Percentiles rank a stretch among this genome's conserved stretches.
These are phyloP conservation scores for Bactericera cockerelli DNA, from an alignment of 1,140 invertebrate genomes.

Conservation along the genomic window DNA sequence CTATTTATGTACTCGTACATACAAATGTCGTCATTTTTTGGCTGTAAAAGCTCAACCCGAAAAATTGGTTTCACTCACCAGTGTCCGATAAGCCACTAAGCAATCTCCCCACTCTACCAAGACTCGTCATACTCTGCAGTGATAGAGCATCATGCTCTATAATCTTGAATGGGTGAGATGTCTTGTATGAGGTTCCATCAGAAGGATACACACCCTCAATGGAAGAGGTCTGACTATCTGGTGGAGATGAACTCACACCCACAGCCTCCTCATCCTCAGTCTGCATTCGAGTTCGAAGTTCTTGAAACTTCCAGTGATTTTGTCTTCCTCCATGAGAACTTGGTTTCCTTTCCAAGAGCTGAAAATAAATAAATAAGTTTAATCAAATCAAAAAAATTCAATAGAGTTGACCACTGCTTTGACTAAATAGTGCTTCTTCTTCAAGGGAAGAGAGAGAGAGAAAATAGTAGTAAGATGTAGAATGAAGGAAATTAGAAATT, in stretches of 20 bases:
- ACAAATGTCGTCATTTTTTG: too few species aligned
- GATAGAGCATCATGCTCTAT: constrained; percentile 74
- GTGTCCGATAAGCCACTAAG: constrained; percentile 37
- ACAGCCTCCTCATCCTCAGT: constrained; percentile 50
- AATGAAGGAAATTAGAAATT: constrained; percentile 10
- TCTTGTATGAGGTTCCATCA: constrained; percentile 34
- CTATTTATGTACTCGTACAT: too few species aligned
- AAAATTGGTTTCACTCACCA: background rate
- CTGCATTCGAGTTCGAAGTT: constrained; percentile 67
- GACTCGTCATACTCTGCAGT: constrained; percentile 68
- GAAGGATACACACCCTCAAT: constrained; percentile 40
- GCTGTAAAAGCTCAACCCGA: too few species aligned
- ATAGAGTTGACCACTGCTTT: background rate
- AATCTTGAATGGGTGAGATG: constrained; percentile 59
- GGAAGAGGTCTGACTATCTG: constrained; percentile 62
- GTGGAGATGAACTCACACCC: constrained; percentile 47
- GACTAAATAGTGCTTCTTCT: too few species aligned
- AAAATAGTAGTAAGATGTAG: constrained; percentile 1
- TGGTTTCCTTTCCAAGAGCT: constrained; percentile 13
- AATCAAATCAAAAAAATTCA: background rate
- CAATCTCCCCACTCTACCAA: constrained; percentile 60
- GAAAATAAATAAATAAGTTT: constrained; percentile 13
- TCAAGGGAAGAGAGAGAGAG: too few species aligned
- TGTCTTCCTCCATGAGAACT: constrained; percentile 31
- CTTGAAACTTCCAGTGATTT: constrained; percentile 43